These are phyloP conservation scores for Bombus huntii DNA, from an alignment of 1,140 invertebrate species.

Conservation along the genomic window DNA sequence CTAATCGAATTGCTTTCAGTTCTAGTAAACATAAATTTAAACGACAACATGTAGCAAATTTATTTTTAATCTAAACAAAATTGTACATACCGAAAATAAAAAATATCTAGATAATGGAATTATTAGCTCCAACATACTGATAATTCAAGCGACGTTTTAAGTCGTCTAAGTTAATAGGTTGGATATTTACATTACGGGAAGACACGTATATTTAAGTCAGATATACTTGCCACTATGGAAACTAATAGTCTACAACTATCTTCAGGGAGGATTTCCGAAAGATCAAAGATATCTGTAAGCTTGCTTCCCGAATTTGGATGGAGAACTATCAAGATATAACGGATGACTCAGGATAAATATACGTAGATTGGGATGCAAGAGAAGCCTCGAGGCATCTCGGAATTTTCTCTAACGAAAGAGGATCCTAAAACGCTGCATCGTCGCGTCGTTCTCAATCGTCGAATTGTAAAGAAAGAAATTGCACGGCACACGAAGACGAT, in stretches of 20 bases:
- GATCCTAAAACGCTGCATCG: slow-evolving; percentile 5
- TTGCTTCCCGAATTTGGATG: not conserved
- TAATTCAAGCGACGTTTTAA: not conserved
- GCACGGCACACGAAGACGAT: slow-evolving; percentile 14
- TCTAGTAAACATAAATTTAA: too few species aligned
- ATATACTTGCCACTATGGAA: not conserved
- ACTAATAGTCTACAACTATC: not conserved
- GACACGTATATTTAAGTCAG: not conserved
- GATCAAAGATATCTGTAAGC: not conserved
- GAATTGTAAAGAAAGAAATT: slow-evolving; percentile 40
- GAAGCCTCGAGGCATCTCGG: not conserved
- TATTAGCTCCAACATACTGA: not conserved
- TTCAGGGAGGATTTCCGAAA: not conserved
- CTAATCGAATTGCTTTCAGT: too few species aligned
- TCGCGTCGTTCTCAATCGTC: slow-evolving; percentile 12
- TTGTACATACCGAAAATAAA: too few species aligned
- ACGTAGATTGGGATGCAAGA: not conserved
- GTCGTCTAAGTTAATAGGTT: not conserved
- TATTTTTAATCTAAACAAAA: too few species aligned
- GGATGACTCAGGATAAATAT: not conserved
- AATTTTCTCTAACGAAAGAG: not conserved
- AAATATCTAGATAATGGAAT: not conserved
- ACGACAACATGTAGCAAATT: too few species aligned
- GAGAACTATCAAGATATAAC: not conserved
- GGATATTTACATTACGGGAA: not conserved